Conservation (phyloP, 2,113 vertebrate genomes). For the Struthidea cinerea region DNA sequence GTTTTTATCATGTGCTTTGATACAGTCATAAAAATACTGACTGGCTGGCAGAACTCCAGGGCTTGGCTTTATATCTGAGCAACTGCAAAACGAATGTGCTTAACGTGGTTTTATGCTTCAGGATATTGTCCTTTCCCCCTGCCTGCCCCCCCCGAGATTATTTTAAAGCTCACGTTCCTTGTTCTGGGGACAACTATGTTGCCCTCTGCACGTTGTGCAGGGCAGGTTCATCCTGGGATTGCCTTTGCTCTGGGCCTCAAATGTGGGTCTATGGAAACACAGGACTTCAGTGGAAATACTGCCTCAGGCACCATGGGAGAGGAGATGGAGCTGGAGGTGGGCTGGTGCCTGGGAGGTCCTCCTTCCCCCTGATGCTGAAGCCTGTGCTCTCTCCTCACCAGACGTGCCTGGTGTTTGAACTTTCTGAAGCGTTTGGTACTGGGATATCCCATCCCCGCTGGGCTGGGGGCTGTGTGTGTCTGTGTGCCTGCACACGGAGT, state of each 20-base stretch:
- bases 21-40: slow-evolving; percentile 41
- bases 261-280: not conserved
- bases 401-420: not conserved
- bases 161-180: not conserved
- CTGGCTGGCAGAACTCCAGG: slow-evolving; percentile 36
- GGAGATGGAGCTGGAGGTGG: not conserved
- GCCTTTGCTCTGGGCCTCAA: not conserved
- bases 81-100: not conserved
- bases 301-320: not conserved
- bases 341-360: not conserved
- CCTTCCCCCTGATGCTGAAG: not conserved
- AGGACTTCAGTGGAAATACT: not conserved
- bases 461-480: not conserved
- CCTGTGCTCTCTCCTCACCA: not conserved
- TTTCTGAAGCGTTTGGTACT: not conserved
- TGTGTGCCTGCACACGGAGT: fast-evolving
- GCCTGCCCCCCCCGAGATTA: not conserved
- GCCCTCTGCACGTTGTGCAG: not conserved
- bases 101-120: not conserved
- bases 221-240: not conserved
- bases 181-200: not conserved
- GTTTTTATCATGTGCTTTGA: slow-evolving; percentile 47
- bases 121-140: not conserved
- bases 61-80: not conserved
- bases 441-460: not conserved